These are phyloP conservation scores for Pangasius krempfi DNA, from an alignment of 2,797 vertebrate species.

Conservation along the genomic window DNA sequence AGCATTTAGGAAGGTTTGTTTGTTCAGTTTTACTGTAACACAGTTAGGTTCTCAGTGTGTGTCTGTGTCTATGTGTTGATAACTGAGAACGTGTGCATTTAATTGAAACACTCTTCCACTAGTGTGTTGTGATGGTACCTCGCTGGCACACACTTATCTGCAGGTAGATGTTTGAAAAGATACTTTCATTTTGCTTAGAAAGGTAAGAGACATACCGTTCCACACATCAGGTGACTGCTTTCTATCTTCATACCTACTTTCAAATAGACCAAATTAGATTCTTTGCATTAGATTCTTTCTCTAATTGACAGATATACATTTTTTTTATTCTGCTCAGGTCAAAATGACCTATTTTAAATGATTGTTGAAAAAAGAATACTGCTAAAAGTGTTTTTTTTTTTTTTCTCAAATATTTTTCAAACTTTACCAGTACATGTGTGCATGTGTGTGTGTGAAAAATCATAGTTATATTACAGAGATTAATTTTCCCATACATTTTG, in stretches of 20 bases:
- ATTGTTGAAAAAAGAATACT: neutral
- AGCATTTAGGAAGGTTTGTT: neutral
- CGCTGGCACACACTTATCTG: conserved; percentile 71
- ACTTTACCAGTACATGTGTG: neutral
- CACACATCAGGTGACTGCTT: conserved; percentile 48
- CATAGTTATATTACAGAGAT: neutral
- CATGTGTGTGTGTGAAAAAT: neutral
- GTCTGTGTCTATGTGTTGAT: conserved; percentile 29
- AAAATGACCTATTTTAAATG: neutral
- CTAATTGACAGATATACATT: conserved; percentile 53
- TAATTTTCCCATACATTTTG: neutral
- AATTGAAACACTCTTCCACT: conserved; percentile 21
- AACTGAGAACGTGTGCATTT: neutral
- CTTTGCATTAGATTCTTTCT: too few relatives aligned
- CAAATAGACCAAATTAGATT: conserved; percentile 52
- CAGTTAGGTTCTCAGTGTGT: neutral
- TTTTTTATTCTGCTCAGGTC: neutral
- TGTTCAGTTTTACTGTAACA: neutral
- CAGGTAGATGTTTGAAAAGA: conserved; percentile 75
- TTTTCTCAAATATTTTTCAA: neutral
- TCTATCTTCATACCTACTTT: conserved; percentile 13
- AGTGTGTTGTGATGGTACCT: conserved; percentile 68
- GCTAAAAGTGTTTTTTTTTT: neutral
- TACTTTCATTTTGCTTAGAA: conserved; percentile 67
- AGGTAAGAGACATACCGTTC: conserved; percentile 67